Evolutionary conservation across 2,797 vertebrate species (phyloP).

Genomic region (Lagocephalus sceleratus): DNA sequence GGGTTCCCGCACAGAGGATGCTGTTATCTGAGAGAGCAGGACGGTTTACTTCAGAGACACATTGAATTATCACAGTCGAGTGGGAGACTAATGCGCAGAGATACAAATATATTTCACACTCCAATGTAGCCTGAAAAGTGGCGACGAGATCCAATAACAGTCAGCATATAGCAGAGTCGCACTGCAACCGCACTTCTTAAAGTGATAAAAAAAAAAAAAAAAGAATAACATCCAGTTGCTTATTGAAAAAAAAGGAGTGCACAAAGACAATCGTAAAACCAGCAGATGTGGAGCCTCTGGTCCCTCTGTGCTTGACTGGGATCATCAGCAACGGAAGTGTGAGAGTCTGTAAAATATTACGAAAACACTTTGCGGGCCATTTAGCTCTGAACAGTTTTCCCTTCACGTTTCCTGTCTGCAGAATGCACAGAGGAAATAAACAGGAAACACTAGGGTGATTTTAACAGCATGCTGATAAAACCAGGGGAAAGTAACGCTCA

Average conservation of each 20-base stretch:
- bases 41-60: conserved; percentile 34
- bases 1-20: conserved; percentile 8
- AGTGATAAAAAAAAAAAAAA: conserved; percentile 57
- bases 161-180: conserved; percentile 41
- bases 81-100: conserved; percentile 31
- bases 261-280: background rate
- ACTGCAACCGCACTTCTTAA: conserved; percentile 46
- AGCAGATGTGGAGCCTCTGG: conserved; percentile 14
- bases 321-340: conserved; percentile 35
- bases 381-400: background rate
- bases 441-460: background rate
- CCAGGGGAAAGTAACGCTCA: conserved; percentile 8
- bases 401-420: background rate
- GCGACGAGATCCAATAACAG: conserved; percentile 33
- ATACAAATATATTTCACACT: conserved; percentile 60
- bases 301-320: conserved; percentile 14
- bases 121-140: conserved; percentile 49
- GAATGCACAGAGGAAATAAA: background rate
- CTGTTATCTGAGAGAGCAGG: conserved; percentile 27
- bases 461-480: conserved; percentile 15
- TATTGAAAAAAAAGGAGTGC: conserved; percentile 14
- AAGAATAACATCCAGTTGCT: conserved; percentile 23
- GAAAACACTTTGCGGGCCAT: conserved; percentile 45
- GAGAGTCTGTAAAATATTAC: conserved; percentile 36
- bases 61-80: conserved; percentile 41